Evolutionary conservation across 1,140 invertebrate genomes (phyloP), one percentile per base, ranked within the genome.

Genomic region (Achroia grisella): DNA sequence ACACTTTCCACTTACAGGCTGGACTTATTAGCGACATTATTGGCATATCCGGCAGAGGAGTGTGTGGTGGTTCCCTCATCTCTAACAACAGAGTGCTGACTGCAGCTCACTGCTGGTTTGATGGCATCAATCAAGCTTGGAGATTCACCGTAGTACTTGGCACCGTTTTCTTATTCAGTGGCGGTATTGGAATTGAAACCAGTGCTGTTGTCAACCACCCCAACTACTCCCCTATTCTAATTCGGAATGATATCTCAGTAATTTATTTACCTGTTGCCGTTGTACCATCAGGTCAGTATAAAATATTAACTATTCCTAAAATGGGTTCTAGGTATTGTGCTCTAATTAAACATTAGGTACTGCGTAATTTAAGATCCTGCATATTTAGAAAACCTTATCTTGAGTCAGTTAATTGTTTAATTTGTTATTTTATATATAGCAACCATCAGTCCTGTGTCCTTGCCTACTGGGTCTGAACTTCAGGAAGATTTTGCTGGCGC

Each of bases 201-300:
- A 56, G 51, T n/a, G 46, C 39, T 1, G 62, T 71, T 2, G 53
- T 43, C 10, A 17, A 34, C 9, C 71, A 77, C 37, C 40, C 49
- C 2, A 33, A 34, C 4, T 77, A 58, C 56, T 36, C n/a, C 11
- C 60, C 69, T 3, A 1, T 10, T 0, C 37, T 56, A 2, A 11
- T 70, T 0, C 41, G 59, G 8, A 82, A 87, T 14, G 85, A 87
- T 30, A 63, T 87, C 9, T 73, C 81, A 0, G 50, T 87, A 8
- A 57, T 85, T 1, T 63, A 69, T 36, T 52, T 87, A 17, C 70
- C 81, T 8, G 52, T 27, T 1, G 4, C 13, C 0, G 51, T 84
- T 8, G 11, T n/a, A 1, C 17, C 51, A 0, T 60, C 59, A 33
- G 42, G 64, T 73, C 41, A 52, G 48, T 56, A 17, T 34, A 47